Base-by-base conservation (phyloP, 2,888 invertebrate species). In the Julus scandinavius region DNA sequence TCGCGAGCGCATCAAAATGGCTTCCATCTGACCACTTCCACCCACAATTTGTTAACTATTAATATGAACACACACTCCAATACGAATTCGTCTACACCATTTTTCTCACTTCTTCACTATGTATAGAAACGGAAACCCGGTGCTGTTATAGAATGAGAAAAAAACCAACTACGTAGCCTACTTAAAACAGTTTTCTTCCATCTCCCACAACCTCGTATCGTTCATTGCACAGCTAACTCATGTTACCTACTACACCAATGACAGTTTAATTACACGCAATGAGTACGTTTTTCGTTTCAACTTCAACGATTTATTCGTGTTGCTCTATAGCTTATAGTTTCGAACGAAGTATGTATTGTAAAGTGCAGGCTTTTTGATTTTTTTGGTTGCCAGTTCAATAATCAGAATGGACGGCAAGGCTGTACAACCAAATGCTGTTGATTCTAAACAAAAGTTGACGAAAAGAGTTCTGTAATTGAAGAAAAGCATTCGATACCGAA, bases 21-120 rank as follows among this genome's bases (percentile, higher is more conserved):
- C 80, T 80, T 80, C 80, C 38, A 80, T 9, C 38, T 29, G 80
- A 80, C 80, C 80, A 38, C 38, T 15, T 3, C 80, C 38, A 80
- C 38, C 1, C 72, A 29, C 80, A 80, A 63, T 80, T 80, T 80
- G 38, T 38, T 38, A 80, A 80, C 80, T 80, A 80, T 38, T 38
- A 80, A 29, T 80, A 80, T 15, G 80, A 80, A 80, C 80, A 80
- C 80, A 38, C 80, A 29, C 72, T 29, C 72, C 72, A 72, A 72
- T 72, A 72, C 7, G 72, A 29, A 72, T 72, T 72, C 29, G 72
- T 72, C 72, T 29, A 72, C 72, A 80, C 80, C 80, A 80, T 15
- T 80, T 80, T 80, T 80, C 80, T 80, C 38, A 80, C 80, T 80
- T 80, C 80, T 80, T 80, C 80, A 80, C 38, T 80, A 80, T 80